A percentile compares a stretch with the other conserved stretches of the same genome.
phyloP scores from a whole-genome alignment of 2,113 vertebrate species.

The Dromiciops gliroides region DNA sequence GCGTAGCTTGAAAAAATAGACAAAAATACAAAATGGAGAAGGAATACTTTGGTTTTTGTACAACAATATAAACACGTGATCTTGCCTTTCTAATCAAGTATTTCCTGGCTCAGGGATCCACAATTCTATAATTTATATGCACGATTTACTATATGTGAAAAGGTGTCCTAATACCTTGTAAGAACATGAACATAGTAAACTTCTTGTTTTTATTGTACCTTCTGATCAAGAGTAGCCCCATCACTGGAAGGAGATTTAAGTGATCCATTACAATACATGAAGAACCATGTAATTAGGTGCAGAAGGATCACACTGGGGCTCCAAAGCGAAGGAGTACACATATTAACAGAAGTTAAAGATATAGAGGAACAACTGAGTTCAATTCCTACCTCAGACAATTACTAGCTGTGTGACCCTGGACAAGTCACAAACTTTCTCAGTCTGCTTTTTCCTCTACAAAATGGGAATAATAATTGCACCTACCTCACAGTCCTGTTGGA shows the following conservation, averaged over 20 bases:
- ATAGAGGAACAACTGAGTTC: neutral
- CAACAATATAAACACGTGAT: neutral
- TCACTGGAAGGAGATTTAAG: no score
- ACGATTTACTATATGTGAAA: slow-evolving; percentile 1
- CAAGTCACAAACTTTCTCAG: neutral
- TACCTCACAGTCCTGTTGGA: neutral
- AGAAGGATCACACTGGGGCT: neutral
- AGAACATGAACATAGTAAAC: neutral
- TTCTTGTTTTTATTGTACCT: neutral
- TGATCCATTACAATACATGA: no score
- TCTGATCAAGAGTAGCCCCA: no score
- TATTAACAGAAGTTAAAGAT: neutral
- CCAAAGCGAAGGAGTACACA: neutral
- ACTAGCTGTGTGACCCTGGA: neutral
- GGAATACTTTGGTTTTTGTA: slow-evolving; percentile 18
- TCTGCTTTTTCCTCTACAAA: neutral
- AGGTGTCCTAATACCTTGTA: neutral
- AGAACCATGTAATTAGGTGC: no score
- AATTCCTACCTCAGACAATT: neutral
- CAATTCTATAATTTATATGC: slow-evolving; percentile 12
- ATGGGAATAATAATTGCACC: no score
- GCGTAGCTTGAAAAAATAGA: neutral
- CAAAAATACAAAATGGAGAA: neutral
- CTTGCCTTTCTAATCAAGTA: neutral
- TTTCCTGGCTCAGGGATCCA: neutral